Evolutionary conservation across 2,797 vertebrate genomes (phyloP), one percentile per base, ranked within the genome.

Genomic region (Chaetophractus vellerosus): DNA sequence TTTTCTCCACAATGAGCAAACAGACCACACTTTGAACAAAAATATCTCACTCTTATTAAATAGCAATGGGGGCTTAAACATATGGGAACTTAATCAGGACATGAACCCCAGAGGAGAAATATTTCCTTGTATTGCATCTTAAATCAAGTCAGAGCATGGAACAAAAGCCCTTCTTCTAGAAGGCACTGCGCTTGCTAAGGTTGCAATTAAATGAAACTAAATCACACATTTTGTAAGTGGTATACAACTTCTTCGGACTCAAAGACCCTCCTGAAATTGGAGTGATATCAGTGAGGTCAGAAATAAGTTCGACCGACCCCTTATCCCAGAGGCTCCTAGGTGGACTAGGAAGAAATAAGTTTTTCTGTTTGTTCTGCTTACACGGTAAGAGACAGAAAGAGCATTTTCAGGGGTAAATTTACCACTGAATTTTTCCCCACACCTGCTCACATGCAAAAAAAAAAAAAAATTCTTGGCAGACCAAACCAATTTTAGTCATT

Each of bases 401-500:
- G 91, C 11, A 36, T 41, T 69, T 19, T 88, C 90, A 55, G 33
- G 71, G 69, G 66, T 86, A 84, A 92, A 83, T 28, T 66, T 59
- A 71, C 50, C 82, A 50, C 24, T 57, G 5, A 74, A 61, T 28
- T 59, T 82, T 31, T 88, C 83, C 71, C 48, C 63, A 85, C 7
- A 83, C 85, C 75, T 63, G 72, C 64, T 88, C 57, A 48, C 83
- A 90, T 72, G 88, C 78, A 76, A 88, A 75, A 71, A 66, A n/a
- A 24, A 24, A 68, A 16, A 71, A 71, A 36, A n/a, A 66, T 48
- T 64, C 52, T 66, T 57, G 50, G 72, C 48, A 24, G 15, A 75
- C 4, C 7, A 14, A 59, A 28, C 24, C 38, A 33, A 18, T 76
- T 78, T 69, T 38, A 83, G 64, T 61, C 84, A 94, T 63, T 79